Percentiles rank a stretch among this genome's conserved stretches.
These are phyloP conservation scores for Octomys mimax DNA, from an alignment of 2,797 vertebrate genomes.

Conservation along the genomic window DNA sequence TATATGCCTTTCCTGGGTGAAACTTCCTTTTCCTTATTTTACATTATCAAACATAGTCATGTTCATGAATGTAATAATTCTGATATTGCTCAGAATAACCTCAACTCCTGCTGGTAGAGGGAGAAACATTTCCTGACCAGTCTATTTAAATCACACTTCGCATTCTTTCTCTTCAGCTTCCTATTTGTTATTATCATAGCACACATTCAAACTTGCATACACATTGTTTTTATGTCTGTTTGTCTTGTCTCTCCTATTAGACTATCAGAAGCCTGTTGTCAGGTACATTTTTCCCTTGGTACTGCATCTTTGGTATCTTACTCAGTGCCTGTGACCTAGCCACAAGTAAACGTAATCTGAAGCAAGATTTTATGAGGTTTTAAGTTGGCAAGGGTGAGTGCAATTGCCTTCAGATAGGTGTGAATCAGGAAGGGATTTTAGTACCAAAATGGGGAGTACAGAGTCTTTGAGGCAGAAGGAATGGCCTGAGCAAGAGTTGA, in stretches of 20 bases:
- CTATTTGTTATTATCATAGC: constrained; percentile 23
- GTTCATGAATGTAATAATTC: not conserved
- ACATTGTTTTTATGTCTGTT: constrained; percentile 13
- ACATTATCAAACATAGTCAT: not conserved
- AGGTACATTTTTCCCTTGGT: not conserved
- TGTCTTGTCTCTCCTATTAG: not conserved
- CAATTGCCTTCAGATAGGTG: not conserved
- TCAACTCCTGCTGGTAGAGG: not conserved
- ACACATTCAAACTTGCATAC: not conserved
- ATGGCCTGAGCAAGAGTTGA: not conserved
- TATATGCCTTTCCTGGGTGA: not conserved
- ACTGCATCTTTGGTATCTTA: not conserved
- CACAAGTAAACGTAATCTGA: not conserved
- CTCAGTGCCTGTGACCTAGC: not conserved
- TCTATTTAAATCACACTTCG: constrained; percentile 24
- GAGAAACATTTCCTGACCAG: not conserved
- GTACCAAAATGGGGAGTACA: not conserved
- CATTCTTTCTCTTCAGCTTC: not conserved
- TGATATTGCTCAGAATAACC: not conserved
- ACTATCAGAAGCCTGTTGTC: not conserved
- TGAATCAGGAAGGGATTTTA: not conserved
- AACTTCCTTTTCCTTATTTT: not conserved
- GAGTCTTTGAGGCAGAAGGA: not conserved
- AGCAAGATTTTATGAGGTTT: not conserved
- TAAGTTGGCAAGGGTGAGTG: not conserved